phyloP scores from a whole-genome alignment of 2,888 invertebrate species.

The Drosophila borborema region DNA sequence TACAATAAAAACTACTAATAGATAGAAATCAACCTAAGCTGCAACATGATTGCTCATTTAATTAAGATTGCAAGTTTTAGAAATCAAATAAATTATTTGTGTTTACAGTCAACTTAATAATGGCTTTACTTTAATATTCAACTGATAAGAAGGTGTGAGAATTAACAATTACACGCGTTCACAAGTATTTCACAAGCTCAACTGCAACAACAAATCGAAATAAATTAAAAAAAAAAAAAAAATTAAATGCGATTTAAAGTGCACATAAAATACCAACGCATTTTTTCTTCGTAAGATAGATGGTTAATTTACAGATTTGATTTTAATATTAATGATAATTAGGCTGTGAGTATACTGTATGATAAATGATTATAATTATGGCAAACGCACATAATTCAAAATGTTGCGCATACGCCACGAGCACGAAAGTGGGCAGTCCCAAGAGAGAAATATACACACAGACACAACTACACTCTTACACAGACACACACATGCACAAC shows the following conservation, averaged over 20 bases:
- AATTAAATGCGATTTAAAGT: constrained; percentile 57
- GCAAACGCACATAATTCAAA: constrained; percentile 41
- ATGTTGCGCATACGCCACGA: constrained; percentile 71
- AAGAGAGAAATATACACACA: constrained; percentile 51
- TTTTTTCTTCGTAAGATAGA: constrained; percentile 25
- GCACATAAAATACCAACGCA: constrained; percentile 54
- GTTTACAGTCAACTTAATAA: constrained; percentile 7
- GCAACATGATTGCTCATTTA: constrained; percentile 25
- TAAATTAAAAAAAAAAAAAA: constrained; percentile 8
- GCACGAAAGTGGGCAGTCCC: constrained; percentile 80
- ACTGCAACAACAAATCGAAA: constrained; percentile 38
- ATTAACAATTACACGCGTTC: constrained; percentile 32
- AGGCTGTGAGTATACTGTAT: constrained; percentile 9
- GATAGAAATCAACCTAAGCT: constrained; percentile 1
- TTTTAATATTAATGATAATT: constrained; percentile 46
- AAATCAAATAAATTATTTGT: constrained; percentile 12
- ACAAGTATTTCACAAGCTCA: constrained; percentile 22
- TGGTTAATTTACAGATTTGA: constrained; percentile 51
- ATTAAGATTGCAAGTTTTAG: constrained; percentile 10
- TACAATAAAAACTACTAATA: not conserved
- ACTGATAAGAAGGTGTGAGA: constrained; percentile 28
- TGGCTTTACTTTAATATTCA: constrained; percentile 3
- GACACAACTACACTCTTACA: constrained; percentile 20
- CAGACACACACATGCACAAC: constrained; percentile 13
- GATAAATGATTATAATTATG: constrained; percentile 63